Base-by-base conservation (phyloP, 2,797 vertebrate genomes). In the Hippoglossus hippoglossus region DNA sequence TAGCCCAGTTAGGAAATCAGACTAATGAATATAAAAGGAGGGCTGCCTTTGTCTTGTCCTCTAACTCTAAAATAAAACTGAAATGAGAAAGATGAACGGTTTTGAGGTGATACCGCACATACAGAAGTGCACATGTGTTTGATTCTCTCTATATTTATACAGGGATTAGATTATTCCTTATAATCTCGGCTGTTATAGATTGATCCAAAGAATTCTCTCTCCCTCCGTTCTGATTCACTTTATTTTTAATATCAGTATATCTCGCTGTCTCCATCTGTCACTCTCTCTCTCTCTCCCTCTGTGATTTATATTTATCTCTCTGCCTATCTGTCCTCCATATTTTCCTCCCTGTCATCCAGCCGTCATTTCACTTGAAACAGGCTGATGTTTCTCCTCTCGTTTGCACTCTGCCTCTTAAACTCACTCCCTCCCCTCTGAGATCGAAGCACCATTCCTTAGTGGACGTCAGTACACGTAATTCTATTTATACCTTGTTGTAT, bases 1-100 rank as follows among this genome's bases (percentile, higher is more conserved):
- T 84, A 88, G 77, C 87, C 77, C 77, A 82, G 68, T 87, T 87
- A 68, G 60, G 78, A 86, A 91, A 87, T 83, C 79, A 90, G 86
- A 83, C 75, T 91, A 88, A 91, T 90, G 87, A 85, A 85, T 84
- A 84, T 81, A 73, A 54, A 76, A 81, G 31, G 61, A 70, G 74
- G 59, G 25, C 46, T 50, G 76, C 56, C 87, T 87, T 79, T 79
- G 79, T 79, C 53, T 77, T 49, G 28, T 69, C 77, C 86, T 84
- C 71, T 62, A 75, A 80, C 54, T 80, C 52, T 60, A 26, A 60
- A 81, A 67, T 54, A 72, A 71, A 76, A 73, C 6, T 55, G 24
- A 39, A 26, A 57, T 49, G 62, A 75, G 41, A n/a, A 18, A 44
- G 56, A 36, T 50, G 44, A 9, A 54, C 53, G 41, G 66, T 12